phyloP scores from a whole-genome alignment of 2,113 vertebrate species.

The Heptranchias perlo region DNA sequence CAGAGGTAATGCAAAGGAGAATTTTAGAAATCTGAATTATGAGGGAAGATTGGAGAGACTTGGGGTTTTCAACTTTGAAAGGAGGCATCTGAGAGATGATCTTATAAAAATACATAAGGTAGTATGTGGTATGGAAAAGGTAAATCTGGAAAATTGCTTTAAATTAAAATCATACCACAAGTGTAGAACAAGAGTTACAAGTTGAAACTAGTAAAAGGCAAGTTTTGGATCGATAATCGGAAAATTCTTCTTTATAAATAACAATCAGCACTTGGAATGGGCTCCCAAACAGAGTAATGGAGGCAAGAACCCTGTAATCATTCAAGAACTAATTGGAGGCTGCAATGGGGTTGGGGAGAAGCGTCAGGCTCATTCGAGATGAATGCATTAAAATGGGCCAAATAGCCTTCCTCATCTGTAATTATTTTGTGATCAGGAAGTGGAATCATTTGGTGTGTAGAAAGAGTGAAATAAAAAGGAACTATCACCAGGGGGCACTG shows the following conservation, averaged over 20 bases:
- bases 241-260: not conserved
- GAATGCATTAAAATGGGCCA: not conserved
- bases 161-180: too few species aligned
- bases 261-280: not conserved
- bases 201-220: not conserved
- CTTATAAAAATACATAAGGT: too few species aligned
- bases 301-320: not conserved
- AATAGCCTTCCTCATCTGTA: not conserved
- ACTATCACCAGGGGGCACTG: not conserved
- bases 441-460: not conserved
- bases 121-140: too few species aligned
- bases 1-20: too few species aligned
- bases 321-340: not conserved
- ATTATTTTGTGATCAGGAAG: too few species aligned
- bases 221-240: not conserved
- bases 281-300: not conserved
- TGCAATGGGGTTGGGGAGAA: not conserved
- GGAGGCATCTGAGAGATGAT: too few species aligned
- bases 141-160: too few species aligned
- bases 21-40: too few species aligned
- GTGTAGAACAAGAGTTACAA: too few species aligned
- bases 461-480: not conserved
- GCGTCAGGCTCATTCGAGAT: not conserved
- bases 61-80: too few species aligned
- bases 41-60: too few species aligned